Evolutionary conservation across 2,113 vertebrate species (phyloP).

Genomic region (Rhineura floridana): DNA sequence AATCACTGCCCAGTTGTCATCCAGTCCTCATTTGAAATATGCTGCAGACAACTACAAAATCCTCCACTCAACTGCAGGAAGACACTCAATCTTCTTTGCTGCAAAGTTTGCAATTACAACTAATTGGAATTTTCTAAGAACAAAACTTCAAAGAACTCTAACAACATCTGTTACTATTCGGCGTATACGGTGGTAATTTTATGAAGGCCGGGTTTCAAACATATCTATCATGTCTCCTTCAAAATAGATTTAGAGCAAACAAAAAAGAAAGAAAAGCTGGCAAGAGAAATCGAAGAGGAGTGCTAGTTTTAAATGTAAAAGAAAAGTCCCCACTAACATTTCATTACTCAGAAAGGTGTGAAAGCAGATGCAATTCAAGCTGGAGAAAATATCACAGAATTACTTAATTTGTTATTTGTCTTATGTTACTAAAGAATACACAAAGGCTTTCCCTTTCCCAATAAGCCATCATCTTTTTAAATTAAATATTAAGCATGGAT

Average conservation of each 20-base stretch:
- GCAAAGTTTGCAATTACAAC: neutral
- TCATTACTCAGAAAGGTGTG: constrained; percentile 42
- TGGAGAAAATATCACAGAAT: constrained; percentile 60
- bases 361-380: constrained; percentile 70
- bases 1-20: neutral
- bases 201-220: neutral
- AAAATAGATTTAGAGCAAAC: neutral
- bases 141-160: neutral
- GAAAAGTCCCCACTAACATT: constrained; percentile 51
- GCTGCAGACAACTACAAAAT: neutral
- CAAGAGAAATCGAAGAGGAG: constrained; percentile 38
- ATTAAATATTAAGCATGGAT: constrained; percentile 68
- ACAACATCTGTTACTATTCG: constrained; percentile 21
- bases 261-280: constrained; percentile 20
- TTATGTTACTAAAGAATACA: constrained; percentile 64
- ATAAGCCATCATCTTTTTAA: constrained; percentile 60
- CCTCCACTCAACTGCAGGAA: neutral
- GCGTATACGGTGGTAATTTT: neutral
- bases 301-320: constrained; percentile 33
- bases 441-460: constrained; percentile 60
- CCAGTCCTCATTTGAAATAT: neutral
- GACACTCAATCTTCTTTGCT: neutral
- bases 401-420: constrained; percentile 57
- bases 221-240: constrained; percentile 2
- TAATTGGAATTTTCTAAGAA: constrained; percentile 3